Conservation (phyloP, 2,888 invertebrate species). For the Thelaira solivaga region DNA sequence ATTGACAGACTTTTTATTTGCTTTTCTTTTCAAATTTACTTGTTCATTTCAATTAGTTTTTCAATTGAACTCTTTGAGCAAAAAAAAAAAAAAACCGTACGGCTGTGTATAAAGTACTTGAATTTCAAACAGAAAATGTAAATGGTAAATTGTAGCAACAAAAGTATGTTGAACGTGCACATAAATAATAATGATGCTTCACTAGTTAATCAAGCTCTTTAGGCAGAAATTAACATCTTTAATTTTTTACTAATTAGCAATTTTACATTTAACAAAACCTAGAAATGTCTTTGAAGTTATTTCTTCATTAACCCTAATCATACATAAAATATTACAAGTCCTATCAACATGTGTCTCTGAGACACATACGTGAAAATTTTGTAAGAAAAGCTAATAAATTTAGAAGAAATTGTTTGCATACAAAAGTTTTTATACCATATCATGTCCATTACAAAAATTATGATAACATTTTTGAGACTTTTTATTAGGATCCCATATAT, state of each 20-base stretch:
- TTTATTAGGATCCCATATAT: too few relatives aligned
- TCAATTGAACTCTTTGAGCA: neutral
- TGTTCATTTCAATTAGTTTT: neutral
- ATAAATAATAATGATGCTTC: slow-evolving; percentile 19
- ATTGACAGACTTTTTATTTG: slow-evolving; percentile 33
- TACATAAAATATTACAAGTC: too few relatives aligned
- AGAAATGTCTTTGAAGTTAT: too few relatives aligned
- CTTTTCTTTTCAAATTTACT: slow-evolving; percentile 4
- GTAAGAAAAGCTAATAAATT: too few relatives aligned
- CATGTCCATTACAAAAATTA: too few relatives aligned
- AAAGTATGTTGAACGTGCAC: neutral
- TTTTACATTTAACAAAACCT: too few relatives aligned
- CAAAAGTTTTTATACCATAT: too few relatives aligned
- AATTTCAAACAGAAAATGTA: neutral
- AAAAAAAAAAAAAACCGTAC: neutral
- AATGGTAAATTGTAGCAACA: neutral
- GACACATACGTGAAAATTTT: too few relatives aligned
- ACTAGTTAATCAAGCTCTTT: slow-evolving; percentile 31
- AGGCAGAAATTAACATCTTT: slow-evolving; percentile 47
- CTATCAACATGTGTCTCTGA: too few relatives aligned
- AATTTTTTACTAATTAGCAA: slow-evolving; percentile 53
- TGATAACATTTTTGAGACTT: too few relatives aligned
- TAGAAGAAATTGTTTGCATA: too few relatives aligned
- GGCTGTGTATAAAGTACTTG: neutral
- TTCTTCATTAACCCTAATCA: too few relatives aligned